Base-by-base conservation (phyloP, 2,888 invertebrate species). In the Mythimna pallens region DNA sequence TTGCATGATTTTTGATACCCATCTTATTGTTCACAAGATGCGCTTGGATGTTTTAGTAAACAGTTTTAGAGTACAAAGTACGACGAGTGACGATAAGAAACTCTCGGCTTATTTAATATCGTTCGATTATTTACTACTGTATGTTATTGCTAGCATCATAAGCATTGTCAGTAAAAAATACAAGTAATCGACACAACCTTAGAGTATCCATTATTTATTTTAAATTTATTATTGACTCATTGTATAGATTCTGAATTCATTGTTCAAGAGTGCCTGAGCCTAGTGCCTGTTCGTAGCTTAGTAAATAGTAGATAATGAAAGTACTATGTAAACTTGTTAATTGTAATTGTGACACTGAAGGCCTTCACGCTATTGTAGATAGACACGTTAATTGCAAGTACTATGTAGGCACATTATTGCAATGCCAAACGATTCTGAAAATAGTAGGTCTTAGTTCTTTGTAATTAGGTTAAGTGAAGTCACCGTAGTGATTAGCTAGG, bases 91-190 rank as follows among this genome's bases (percentile, higher is more conserved):
- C 40, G 78, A 75, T 76, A 76, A 71, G 25, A 70, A 62, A 30
- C 34, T 52, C 50, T 10, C 34, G 52, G 71, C 34, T 52, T 34
- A 12, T 62, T 62, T n/a, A 43, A 20, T 62, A 36, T 36, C 17
- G 22, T 61, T 78, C 36, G 54, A 50, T 43, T 68, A 74, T 77
- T 68, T 47, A 67, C 72, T 40, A 54, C 7, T n/a, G 55, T 30
- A 0, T 76, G 55, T 34, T 76, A 75, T 22, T 54, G 54, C 61
- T 57, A 30, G 8, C 71, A 22, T 63, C 57, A 47, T 63, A 58
- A 78, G 12, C 40, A 34, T 70, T 78, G 62, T 75, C 78, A 78
- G 36, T 62, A 52, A 71, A 50, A 40, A 50, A 50, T 34, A 78
- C 30, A 40, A 30, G 55, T 76, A 34, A 52, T 14, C 50, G 30